phyloP scores from a whole-genome alignment of 2,888 invertebrate genomes.

The Dorcus parallelipipedus region DNA sequence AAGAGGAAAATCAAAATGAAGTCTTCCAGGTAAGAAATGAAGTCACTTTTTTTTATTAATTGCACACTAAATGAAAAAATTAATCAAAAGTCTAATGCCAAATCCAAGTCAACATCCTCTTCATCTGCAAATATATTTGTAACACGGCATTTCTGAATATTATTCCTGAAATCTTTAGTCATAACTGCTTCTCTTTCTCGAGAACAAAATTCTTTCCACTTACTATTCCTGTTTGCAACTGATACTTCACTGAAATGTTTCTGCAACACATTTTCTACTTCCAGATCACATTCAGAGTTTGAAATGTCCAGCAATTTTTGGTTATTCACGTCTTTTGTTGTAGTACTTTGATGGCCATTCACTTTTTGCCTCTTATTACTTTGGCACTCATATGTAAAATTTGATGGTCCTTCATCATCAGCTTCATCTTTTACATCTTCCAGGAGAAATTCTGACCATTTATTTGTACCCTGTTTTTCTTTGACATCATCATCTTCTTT shows the following conservation, averaged over 20 bases:
- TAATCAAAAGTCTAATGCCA: constrained; percentile 1
- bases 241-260: too few relatives aligned
- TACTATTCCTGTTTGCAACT: background rate
- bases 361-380: background rate
- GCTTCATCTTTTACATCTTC: background rate
- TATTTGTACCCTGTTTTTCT: background rate
- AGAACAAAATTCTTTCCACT: background rate
- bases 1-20: too few relatives aligned
- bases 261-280: background rate
- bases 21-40: too few relatives aligned
- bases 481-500: background rate
- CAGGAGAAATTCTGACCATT: constrained; percentile 3
- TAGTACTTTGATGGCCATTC: background rate
- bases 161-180: background rate
- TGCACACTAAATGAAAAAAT: background rate
- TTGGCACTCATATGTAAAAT: too few relatives aligned
- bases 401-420: background rate
- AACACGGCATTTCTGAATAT: background rate
- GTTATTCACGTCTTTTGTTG: too few relatives aligned
- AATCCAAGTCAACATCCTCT: background rate
- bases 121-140: background rate
- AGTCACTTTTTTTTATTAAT: background rate
- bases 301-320: too few relatives aligned
- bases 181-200: background rate
- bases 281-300: background rate